Conservation (phyloP, 2,113 vertebrate genomes). For the Platichthys flesus region DNA sequence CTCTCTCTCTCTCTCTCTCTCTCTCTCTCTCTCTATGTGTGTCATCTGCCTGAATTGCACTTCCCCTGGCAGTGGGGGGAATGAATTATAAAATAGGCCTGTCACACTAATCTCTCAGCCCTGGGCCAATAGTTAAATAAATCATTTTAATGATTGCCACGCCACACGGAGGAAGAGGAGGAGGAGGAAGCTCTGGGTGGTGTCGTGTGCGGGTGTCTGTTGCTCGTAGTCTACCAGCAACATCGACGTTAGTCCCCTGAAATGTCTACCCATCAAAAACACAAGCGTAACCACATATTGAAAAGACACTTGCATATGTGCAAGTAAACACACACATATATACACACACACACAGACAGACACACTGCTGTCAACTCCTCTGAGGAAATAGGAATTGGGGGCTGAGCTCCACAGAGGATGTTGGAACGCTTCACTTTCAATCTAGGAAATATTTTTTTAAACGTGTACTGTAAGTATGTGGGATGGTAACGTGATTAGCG, state of each 20-base stretch:
- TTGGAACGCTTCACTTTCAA: conserved; percentile 48
- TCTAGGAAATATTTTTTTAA: conserved; percentile 12
- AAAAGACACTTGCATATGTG: background rate
- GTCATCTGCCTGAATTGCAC: conserved; percentile 73
- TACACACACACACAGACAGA: no score
- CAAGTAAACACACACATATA: no score
- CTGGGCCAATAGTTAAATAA: conserved; percentile 82
- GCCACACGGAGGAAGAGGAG: conserved; percentile 58
- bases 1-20: conserved; percentile 12
- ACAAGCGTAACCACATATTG: conserved; percentile 62
- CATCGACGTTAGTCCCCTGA: conserved; percentile 39
- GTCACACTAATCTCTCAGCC: conserved; percentile 82
- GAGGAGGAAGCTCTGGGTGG: conserved; percentile 29
- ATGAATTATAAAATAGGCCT: conserved; percentile 84
- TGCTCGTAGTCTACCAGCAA: conserved; percentile 55
- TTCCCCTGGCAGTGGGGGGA: conserved; percentile 75
- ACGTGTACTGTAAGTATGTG: conserved; percentile 32
- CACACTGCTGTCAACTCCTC: conserved; percentile 54
- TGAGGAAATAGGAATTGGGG: conserved; percentile 50
- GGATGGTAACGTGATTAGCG: conserved; percentile 69
- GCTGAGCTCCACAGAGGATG: conserved; percentile 58
- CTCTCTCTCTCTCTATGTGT: conserved; percentile 69
- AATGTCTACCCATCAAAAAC: conserved; percentile 58
- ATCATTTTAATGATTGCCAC: conserved; percentile 82
- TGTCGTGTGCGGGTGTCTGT: conserved; percentile 63